phyloP scores from a whole-genome alignment of 37 sponge, comb jelly and placozoan genomes.

The Agelas oroides region DNA sequence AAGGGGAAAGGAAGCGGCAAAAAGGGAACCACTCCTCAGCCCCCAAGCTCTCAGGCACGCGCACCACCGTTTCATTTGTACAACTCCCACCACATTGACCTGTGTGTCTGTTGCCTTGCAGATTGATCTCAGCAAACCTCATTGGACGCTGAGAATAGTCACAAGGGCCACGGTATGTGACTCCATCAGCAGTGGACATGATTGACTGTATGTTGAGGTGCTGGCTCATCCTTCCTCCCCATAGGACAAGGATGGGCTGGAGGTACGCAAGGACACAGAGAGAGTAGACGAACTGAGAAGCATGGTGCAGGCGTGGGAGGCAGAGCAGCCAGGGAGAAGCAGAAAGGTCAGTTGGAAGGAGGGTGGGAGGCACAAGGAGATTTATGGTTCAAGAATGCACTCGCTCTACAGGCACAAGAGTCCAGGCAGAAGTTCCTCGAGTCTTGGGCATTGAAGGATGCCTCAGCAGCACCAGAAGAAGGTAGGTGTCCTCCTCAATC shows the following conservation, averaged over 20 bases:
- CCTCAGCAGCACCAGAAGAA: background rate
- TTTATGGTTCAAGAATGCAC: background rate
- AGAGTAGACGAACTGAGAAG: conserved; percentile 86
- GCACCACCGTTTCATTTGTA: too few relatives aligned
- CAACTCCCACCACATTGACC: too few relatives aligned
- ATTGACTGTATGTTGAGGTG: too few relatives aligned
- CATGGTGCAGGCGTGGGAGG: conserved; percentile 93
- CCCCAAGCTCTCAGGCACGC: too few relatives aligned
- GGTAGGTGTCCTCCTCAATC: too few relatives aligned
- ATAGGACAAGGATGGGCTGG: conserved; percentile 44
- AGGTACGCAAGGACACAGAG: conserved; percentile 81
- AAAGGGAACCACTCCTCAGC: conserved; percentile 5
- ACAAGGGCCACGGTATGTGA: conserved; percentile 30
- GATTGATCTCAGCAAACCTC: conserved; percentile 67
- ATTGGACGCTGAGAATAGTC: conserved; percentile 77
- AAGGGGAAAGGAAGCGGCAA: conserved; percentile 25
- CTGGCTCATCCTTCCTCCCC: background rate
- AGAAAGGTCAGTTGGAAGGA: conserved; percentile 76
- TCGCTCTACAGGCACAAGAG: conserved; percentile 38
- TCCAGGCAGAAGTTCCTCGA: conserved; percentile 80
- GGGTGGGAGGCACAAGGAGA: too few relatives aligned
- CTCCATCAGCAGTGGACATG: background rate
- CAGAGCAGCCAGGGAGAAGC: conserved; percentile 86
- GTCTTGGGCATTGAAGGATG: conserved; percentile 40
- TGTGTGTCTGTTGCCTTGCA: background rate